Percentiles rank a stretch among this genome's conserved stretches.
Evolutionary conservation across 1,140 invertebrate genomes (phyloP).

Genomic region (Lasaia peninsularis): DNA sequence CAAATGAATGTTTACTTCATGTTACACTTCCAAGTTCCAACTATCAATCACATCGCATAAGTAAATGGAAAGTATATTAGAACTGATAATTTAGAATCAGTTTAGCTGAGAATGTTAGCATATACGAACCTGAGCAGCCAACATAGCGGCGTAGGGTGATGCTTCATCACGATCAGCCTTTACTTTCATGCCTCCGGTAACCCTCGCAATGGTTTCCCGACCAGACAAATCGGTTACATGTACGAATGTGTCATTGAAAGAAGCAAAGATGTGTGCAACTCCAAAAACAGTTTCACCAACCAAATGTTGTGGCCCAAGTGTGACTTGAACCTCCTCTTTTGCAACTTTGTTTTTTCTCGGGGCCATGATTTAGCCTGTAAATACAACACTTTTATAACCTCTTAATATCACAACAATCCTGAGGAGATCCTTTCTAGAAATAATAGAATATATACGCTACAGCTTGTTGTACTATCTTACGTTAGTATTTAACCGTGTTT

Average conservation of each 20-base stretch:
- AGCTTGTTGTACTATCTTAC: conserved; percentile 18
- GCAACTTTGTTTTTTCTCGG: conserved; percentile 97
- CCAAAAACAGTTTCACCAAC: conserved; percentile 99
- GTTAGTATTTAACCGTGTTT: neutral
- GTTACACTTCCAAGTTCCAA: too few species aligned
- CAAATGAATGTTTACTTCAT: too few species aligned
- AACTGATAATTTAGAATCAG: too few species aligned
- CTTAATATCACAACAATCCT: conserved; percentile 59
- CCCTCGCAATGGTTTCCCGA: conserved; percentile 98
- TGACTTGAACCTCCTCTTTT: conserved; percentile 97
- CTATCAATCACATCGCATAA: too few species aligned
- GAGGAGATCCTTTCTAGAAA: conserved; percentile 23
- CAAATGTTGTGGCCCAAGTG: conserved; percentile 96
- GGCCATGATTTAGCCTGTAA: conserved; percentile 86
- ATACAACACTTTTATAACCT: conserved; percentile 61
- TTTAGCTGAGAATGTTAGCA: conserved; percentile 2
- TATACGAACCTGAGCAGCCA: conserved; percentile 93
- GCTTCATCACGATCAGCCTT: conserved; percentile 99
- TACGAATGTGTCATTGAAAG: conserved; percentile 99
- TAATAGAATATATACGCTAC: conserved; percentile 13
- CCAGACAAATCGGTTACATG: conserved; percentile 99
- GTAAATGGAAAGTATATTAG: too few species aligned
- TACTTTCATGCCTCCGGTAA: conserved; percentile 99
- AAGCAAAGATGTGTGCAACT: conserved; percentile 99
- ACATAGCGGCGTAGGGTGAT: conserved; percentile 99